phyloP scores from a whole-genome alignment of 2,888 invertebrate species.

The Lithophane semibrunnea region DNA sequence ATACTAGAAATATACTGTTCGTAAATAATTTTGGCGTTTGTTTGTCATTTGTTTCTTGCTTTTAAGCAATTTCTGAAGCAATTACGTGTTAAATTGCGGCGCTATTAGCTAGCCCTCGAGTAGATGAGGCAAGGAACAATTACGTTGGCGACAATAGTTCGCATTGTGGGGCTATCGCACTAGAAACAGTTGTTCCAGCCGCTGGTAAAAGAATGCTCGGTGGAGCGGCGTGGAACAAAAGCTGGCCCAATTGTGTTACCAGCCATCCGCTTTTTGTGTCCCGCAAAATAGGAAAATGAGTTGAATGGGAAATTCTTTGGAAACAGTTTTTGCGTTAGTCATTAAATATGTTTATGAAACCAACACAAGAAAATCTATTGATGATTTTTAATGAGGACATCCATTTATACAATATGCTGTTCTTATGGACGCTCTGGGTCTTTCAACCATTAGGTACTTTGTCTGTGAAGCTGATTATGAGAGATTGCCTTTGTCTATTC shows the following conservation, averaged over 20 bases:
- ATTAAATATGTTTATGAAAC: conserved; percentile 44
- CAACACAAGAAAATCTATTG: background rate
- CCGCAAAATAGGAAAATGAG: conserved; percentile 76
- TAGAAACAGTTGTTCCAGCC: conserved; percentile 80
- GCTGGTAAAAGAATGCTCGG: conserved; percentile 75
- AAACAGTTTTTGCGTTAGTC: conserved; percentile 47
- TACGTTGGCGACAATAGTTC: conserved; percentile 81
- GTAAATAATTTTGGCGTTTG: conserved; percentile 75
- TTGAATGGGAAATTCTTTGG: conserved; percentile 73
- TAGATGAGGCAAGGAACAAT: conserved; percentile 82
- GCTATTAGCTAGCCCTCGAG: conserved; percentile 79
- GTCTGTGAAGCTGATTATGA: background rate
- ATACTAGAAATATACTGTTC: conserved; percentile 76
- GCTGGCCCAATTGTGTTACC: conserved; percentile 81
- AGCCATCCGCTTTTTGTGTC: conserved; percentile 76
- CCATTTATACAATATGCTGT: background rate
- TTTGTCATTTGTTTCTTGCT: conserved; percentile 41
- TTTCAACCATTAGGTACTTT: background rate
- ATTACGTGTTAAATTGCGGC: conserved; percentile 72
- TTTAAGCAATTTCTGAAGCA: conserved; percentile 46
- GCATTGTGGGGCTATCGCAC: conserved; percentile 81
- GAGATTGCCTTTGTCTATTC: background rate
- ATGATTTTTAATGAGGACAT: background rate
- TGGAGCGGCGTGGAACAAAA: conserved; percentile 77
- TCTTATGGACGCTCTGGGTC: too few species aligned